Conservation (phyloP, 2,888 invertebrate genomes). For the Limnephilus auricula region DNA sequence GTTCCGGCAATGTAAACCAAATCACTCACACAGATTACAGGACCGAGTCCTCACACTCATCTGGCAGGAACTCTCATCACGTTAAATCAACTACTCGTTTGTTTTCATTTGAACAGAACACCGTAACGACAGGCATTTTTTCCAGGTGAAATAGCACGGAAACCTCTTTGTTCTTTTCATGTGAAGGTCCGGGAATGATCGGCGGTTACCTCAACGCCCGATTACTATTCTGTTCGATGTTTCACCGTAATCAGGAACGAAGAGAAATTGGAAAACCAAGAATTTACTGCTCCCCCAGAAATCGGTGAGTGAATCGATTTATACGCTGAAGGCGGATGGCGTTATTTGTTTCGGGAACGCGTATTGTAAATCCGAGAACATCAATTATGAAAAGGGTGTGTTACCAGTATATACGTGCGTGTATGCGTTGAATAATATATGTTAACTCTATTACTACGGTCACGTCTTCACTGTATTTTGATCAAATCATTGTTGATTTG, state of each 20-base stretch:
- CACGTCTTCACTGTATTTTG: not conserved
- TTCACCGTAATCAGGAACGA: not conserved
- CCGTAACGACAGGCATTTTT: not conserved
- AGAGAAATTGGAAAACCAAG: slow-evolving; percentile 22
- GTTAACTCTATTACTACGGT: not conserved
- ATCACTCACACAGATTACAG: not conserved
- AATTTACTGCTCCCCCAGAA: not conserved
- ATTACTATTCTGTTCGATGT: not conserved
- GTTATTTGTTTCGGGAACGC: not conserved
- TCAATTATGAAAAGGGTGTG: slow-evolving; percentile 20
- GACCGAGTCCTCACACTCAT: not conserved
- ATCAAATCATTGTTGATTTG: slow-evolving; percentile 2
- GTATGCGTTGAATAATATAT: not conserved
- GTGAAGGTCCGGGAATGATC: not conserved
- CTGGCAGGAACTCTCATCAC: not conserved
- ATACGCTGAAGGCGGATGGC: not conserved
- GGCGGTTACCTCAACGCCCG: not conserved
- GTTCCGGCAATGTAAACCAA: not conserved
- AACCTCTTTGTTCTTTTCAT: not conserved
- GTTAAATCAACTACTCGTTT: not conserved
- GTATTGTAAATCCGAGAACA: not conserved
- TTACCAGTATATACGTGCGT: not conserved
- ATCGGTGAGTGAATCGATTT: slow-evolving; percentile 9
- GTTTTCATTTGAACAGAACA: not conserved
- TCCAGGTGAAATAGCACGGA: not conserved